phyloP scores from a whole-genome alignment of 2,113 vertebrate genomes.

The Falcunculus frontatus region DNA sequence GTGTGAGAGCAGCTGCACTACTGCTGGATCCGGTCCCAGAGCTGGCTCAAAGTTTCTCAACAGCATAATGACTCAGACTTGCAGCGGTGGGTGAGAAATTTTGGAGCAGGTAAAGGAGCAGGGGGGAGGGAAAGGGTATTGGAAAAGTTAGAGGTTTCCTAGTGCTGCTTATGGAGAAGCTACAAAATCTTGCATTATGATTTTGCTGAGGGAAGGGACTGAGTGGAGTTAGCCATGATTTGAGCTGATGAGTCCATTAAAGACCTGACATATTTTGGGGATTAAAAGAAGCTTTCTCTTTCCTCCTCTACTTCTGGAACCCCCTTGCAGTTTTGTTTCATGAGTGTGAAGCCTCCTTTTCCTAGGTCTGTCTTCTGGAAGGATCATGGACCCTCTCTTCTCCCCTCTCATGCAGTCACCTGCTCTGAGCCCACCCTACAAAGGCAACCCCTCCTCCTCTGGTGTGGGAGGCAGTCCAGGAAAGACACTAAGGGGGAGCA shows the following conservation, averaged over 20 bases:
- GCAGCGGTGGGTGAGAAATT: slow-evolving; percentile 39
- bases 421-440: neutral
- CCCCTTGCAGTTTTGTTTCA: neutral
- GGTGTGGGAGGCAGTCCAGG: neutral
- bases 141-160: neutral
- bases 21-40: slow-evolving; percentile 42
- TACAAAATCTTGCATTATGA: neutral
- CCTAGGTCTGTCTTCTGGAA: neutral
- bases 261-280: neutral
- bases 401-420: neutral
- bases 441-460: neutral
- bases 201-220: neutral
- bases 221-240: neutral
- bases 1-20: slow-evolving; percentile 51
- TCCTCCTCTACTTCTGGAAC: neutral
- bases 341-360: neutral
- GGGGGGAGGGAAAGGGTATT: neutral
- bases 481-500: neutral
- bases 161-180: neutral
- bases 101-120: slow-evolving; percentile 25
- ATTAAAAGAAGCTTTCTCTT: neutral
- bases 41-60: slow-evolving; percentile 39
- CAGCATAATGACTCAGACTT: slow-evolving; percentile 41
- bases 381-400: neutral
- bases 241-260: neutral